These are phyloP conservation scores for Indri indri DNA, from an alignment of 2,113 vertebrate genomes.

Conservation along the genomic window DNA sequence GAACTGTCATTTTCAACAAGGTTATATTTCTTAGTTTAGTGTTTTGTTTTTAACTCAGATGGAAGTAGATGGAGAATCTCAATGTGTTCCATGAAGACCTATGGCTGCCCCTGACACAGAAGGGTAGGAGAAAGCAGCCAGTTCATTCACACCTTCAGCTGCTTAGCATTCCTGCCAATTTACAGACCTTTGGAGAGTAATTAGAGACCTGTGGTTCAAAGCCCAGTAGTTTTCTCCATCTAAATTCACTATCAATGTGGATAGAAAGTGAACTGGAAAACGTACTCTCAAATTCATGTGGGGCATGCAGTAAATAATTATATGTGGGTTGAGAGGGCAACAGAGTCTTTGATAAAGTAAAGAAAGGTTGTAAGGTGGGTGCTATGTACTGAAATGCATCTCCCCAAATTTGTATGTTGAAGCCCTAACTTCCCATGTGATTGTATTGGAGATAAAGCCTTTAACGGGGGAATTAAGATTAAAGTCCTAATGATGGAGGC, in stretches of 20 bases:
- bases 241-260: background rate
- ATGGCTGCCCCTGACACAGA: background rate
- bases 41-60: background rate
- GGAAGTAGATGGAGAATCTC: background rate
- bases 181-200: conserved; percentile 61
- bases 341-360: background rate
- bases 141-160: conserved; percentile 65
- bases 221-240: conserved; percentile 48
- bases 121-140: conserved; percentile 62
- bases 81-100: background rate
- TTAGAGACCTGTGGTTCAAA: background rate
- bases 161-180: conserved; percentile 46
- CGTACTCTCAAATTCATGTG: background rate
- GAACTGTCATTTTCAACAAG: background rate
- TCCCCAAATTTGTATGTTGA: background rate
- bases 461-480: background rate
- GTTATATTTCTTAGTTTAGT: background rate
- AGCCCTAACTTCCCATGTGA: background rate
- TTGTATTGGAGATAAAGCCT: background rate
- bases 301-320: background rate
- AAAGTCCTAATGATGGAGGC: background rate
- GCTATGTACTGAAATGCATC: background rate
- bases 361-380: background rate
- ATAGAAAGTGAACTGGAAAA: background rate
- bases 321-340: background rate